A percentile compares a stretch with the other conserved stretches of the same genome.
Conservation (phyloP, 2,797 vertebrate genomes). For the Petrocephalus schoutedeni region DNA sequence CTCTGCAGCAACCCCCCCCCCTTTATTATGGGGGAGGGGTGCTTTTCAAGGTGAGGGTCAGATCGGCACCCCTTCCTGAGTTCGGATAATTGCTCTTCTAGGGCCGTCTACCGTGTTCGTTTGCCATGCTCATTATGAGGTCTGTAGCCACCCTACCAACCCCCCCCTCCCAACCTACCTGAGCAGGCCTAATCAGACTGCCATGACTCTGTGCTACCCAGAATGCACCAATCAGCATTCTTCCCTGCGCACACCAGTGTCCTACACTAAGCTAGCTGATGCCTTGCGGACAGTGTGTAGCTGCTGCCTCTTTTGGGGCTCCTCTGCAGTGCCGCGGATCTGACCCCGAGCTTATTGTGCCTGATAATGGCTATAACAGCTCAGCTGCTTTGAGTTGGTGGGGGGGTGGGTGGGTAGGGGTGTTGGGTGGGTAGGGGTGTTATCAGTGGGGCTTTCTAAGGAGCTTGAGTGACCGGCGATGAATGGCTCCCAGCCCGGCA, state of each 20-base stretch:
- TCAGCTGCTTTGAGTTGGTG: constrained; percentile 55
- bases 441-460: constrained; percentile 66
- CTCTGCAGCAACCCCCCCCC: constrained; percentile 32
- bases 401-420: neutral
- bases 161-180: neutral
- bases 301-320: neutral
- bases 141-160: neutral
- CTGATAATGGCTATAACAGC: constrained; percentile 63
- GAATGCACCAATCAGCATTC: constrained; percentile 48
- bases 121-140: constrained; percentile 47
- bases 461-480: constrained; percentile 67
- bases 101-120: constrained; percentile 45
- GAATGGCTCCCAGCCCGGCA: constrained; percentile 62
- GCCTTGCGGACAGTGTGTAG: constrained; percentile 53
- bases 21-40: neutral
- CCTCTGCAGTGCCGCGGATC: constrained; percentile 33
- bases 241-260: constrained; percentile 44
- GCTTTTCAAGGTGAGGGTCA: constrained; percentile 31
- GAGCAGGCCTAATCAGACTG: neutral
- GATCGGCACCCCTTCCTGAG: constrained; percentile 51
- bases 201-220: neutral
- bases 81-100: constrained; percentile 61
- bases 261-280: constrained; percentile 54
- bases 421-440: constrained; percentile 38
- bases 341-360: constrained; percentile 31